These are phyloP conservation scores for Carlito syrichta DNA, from an alignment of 2,113 vertebrate genomes.

Conservation along the genomic window DNA sequence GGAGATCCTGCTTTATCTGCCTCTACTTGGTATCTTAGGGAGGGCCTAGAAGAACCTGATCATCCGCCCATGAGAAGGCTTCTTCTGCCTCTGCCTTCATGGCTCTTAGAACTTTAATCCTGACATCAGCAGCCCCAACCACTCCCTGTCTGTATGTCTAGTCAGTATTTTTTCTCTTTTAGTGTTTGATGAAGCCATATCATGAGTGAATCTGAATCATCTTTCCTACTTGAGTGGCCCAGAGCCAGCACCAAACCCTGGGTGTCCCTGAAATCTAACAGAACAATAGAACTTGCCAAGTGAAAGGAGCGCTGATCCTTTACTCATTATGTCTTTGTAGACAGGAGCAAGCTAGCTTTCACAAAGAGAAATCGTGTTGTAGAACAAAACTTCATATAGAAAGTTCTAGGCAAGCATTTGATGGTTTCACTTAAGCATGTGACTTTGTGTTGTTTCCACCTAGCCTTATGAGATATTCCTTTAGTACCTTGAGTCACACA, in stretches of 20 bases:
- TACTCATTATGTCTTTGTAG: not conserved
- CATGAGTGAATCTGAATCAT: constrained; percentile 52
- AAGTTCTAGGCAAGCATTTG: not conserved
- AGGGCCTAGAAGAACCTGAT: constrained; percentile 26
- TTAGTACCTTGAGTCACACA: not conserved
- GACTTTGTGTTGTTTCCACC: constrained; percentile 2
- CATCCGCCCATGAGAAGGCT: constrained; percentile 51
- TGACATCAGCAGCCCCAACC: constrained; percentile 30
- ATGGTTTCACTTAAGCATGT: not conserved
- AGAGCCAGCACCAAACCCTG: constrained; percentile 52
- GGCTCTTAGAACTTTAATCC: constrained; percentile 59
- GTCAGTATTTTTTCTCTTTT: constrained; percentile 74
- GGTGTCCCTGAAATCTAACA: constrained; percentile 30
- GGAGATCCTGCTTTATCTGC: constrained; percentile 26
- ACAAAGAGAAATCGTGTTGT: not conserved
- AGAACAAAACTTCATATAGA: not conserved
- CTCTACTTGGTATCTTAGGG: constrained; percentile 37
- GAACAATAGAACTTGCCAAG: not conserved
- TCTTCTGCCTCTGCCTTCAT: constrained; percentile 65
- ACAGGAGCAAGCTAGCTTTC: not conserved
- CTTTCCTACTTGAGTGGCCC: constrained; percentile 57
- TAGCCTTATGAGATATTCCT: not conserved
- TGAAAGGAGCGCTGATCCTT: not conserved
- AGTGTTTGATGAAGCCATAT: constrained; percentile 78
- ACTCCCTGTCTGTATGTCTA: constrained; percentile 65